Evolutionary conservation across 2,797 vertebrate genomes (phyloP).

Genomic region (Esox lucius): DNA sequence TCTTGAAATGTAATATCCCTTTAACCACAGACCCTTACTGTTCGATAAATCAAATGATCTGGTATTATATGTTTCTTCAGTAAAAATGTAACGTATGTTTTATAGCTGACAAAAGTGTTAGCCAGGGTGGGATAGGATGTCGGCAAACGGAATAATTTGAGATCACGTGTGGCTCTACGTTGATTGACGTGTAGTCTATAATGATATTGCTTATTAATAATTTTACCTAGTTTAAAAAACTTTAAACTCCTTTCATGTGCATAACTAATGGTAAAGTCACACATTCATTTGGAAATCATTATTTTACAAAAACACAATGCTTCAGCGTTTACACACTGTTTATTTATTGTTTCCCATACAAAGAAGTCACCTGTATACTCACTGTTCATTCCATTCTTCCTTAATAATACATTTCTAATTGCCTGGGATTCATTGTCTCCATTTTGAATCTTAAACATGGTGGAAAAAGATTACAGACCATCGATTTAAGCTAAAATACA

Average conservation of each 20-base stretch:
- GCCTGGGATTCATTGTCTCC: background rate
- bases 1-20: too few relatives aligned
- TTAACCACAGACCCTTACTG: background rate
- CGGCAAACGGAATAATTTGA: background rate
- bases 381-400: too few relatives aligned
- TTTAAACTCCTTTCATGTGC: background rate
- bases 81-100: background rate
- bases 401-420: too few relatives aligned
- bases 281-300: background rate
- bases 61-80: background rate
- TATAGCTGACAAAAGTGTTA: too few relatives aligned
- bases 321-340: background rate
- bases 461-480: conserved; percentile 45
- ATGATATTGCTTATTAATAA: background rate
- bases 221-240: too few relatives aligned
- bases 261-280: background rate
- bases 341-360: background rate
- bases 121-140: too few relatives aligned
- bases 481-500: conserved; percentile 26
- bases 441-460: background rate
- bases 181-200: background rate
- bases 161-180: background rate
- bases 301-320: background rate
- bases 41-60: background rate
- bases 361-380: too few relatives aligned